Percentiles rank a stretch among this genome's conserved stretches.
These are phyloP conservation scores for Garrulus glandarius DNA, from an alignment of 2,797 vertebrate species.

Conservation along the genomic window DNA sequence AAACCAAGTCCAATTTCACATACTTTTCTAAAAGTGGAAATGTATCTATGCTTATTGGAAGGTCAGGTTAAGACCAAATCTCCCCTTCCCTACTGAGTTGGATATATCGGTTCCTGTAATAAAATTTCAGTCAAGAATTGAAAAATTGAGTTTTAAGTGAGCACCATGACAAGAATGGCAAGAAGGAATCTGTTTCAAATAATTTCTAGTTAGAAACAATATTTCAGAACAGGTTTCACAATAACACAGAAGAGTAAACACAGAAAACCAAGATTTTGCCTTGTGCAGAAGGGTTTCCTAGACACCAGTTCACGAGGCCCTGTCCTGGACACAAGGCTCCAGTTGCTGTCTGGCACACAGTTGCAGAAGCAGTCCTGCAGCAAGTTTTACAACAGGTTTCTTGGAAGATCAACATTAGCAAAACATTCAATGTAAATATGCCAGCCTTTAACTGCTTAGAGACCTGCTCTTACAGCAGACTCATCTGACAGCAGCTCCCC, in stretches of 20 bases:
- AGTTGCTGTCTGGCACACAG: neutral
- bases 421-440: neutral
- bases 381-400: neutral
- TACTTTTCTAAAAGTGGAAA: neutral
- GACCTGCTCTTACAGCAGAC: neutral
- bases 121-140: neutral
- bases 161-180: neutral
- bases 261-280: neutral
- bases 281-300: neutral
- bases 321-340: neutral
- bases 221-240: neutral
- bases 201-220: neutral
- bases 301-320: neutral
- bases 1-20: neutral
- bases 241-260: neutral
- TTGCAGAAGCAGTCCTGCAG: neutral
- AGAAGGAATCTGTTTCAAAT: neutral
- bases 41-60: neutral
- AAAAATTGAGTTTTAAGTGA: neutral
- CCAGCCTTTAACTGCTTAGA: neutral
- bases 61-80: neutral
- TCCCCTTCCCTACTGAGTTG: neutral
- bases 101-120: neutral
- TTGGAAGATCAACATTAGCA: neutral
- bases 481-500: neutral